Evolutionary conservation across 2,888 invertebrate species (phyloP).

Genomic region (Heteropelma amictum): DNA sequence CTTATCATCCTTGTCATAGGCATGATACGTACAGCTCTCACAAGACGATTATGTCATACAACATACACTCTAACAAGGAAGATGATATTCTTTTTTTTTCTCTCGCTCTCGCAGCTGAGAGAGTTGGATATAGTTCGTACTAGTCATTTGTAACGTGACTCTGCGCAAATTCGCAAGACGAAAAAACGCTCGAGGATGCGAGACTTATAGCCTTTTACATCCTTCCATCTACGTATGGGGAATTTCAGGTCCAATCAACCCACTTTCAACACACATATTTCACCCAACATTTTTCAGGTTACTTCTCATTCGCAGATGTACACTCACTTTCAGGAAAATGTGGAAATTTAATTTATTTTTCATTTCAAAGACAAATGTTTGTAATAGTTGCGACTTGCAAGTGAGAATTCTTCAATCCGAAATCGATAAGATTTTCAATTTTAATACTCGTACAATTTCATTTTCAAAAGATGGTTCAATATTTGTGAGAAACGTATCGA

Average conservation of each 20-base stretch:
- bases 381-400: too few relatives aligned
- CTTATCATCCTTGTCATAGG: conserved; percentile 42
- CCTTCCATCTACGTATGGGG: neutral
- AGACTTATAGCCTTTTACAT: conserved; percentile 32
- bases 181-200: conserved; percentile 54
- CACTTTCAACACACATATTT: too few relatives aligned
- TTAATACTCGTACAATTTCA: too few relatives aligned
- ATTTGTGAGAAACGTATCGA: too few relatives aligned
- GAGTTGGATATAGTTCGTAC: conserved; percentile 55
- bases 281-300: too few relatives aligned
- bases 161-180: conserved; percentile 69
- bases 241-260: conserved; percentile 17
- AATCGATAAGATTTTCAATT: too few relatives aligned
- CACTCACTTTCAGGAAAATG: too few relatives aligned
- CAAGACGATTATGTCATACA: conserved; percentile 75
- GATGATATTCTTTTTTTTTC: conserved; percentile 62
- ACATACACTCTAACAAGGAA: conserved; percentile 75
- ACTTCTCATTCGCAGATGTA: too few relatives aligned
- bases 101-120: conserved; percentile 7
- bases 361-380: too few relatives aligned
- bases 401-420: too few relatives aligned
- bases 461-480: too few relatives aligned
- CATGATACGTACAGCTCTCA: conserved; percentile 35
- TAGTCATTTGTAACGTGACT: conserved; percentile 76
- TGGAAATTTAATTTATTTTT: too few relatives aligned